Conservation (phyloP, 2,113 vertebrate genomes). For the Hystrix cristata region DNA sequence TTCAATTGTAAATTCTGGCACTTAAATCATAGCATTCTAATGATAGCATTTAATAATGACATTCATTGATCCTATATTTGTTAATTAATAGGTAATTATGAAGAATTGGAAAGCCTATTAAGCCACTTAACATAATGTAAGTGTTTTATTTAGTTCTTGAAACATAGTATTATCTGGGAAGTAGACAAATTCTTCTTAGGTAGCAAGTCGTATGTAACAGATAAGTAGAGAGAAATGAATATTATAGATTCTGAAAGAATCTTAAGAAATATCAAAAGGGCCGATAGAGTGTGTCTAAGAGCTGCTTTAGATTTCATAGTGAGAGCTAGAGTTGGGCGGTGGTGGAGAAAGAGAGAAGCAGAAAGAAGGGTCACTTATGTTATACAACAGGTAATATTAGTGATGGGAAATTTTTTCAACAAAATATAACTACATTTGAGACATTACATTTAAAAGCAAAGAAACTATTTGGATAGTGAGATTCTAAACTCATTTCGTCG, state of each 20-base stretch:
- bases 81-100: not conserved
- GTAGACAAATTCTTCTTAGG: not conserved
- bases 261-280: not conserved
- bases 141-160: not conserved
- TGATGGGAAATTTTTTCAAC: not conserved
- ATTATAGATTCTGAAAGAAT: not conserved
- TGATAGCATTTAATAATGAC: no score
- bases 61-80: not conserved
- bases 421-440: not conserved
- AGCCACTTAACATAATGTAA: not conserved
- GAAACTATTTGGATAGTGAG: not conserved
- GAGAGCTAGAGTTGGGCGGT: not conserved
- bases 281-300: not conserved
- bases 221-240: not conserved
- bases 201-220: not conserved
- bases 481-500: not conserved
- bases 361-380: not conserved
- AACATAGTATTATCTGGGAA: not conserved
- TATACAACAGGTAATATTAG: not conserved
- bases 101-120: not conserved
- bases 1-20: not conserved
- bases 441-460: not conserved
- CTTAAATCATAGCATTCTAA: slow-evolving; percentile 4
- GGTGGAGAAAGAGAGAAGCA: not conserved
- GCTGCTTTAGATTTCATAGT: not conserved